Base-by-base conservation (phyloP, 2,888 invertebrate genomes). In the Drosophila incognita region DNA sequence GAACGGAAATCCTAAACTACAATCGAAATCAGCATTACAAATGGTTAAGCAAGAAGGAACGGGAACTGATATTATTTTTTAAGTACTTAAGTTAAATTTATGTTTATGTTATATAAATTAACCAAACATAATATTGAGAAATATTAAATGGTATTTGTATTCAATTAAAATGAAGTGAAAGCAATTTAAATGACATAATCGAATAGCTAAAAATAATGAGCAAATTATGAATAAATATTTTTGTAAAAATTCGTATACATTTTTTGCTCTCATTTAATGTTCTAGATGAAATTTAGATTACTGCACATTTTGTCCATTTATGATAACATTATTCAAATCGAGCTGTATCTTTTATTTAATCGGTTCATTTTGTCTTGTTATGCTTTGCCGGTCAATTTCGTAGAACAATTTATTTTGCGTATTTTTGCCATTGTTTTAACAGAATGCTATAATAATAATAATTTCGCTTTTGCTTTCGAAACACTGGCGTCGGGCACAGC, bases 401-500 rank as follows among this genome's bases (percentile, higher is more conserved):
- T 36, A 33, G 49, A 46, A 36, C 49, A 40, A 74, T 40, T 69
- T 62, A n/a, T 21, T 75, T 56, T 35, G 46, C 42, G 38, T 48
- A 56, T 54, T 69, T 65, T 40, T 35, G 59, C 81, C 81, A 76
- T 76, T 78, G 78, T 77, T 69, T 77, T 57, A 36, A 51, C 38
- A 33, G 63, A 79, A 61, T 65, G 56, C n/a, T 27, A 58, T 81
- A 60, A 77, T 52, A 56, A 56, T 38, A 68, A 73, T 74, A 64
- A 68, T 78, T 71, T 68, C 52, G 59, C 58, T 49, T 60, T 70
- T 52, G 63, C 69, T 58, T 54, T 49, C 59, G 21, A 71, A 59
- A 21, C n/a, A 36, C 61, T n/a, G 53, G 54, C 54, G 7, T 36
- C 18, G 46, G 42, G 57, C 66, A 74, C 89, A 86, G 85, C 87